These are phyloP conservation scores for Aurelia aurita complex sp. Pacific DNA, from an alignment of 30 jellyfish, hydroid and myxozoan species.

Conservation along the genomic window DNA sequence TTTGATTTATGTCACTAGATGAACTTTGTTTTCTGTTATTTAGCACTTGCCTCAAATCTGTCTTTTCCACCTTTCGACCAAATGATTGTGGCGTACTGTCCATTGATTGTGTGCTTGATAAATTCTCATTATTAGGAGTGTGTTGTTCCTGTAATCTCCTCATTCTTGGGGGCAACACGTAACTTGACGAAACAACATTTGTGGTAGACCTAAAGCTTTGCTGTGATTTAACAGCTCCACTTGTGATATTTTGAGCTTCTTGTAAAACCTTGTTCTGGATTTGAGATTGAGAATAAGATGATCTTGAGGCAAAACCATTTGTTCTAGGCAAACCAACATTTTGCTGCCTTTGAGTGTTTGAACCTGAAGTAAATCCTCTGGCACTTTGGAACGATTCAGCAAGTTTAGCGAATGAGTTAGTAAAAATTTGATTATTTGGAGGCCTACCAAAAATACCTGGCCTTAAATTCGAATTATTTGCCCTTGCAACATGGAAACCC, in stretches of 20 bases:
- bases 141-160: conserved; percentile 5
- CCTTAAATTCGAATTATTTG: neutral
- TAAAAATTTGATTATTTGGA: neutral
- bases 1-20: neutral
- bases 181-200: neutral
- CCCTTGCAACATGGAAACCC: neutral
- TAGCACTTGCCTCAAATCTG: neutral
- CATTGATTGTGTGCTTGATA: neutral
- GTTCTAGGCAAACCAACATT: neutral
- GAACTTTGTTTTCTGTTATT: neutral
- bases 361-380: too few species aligned
- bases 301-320: neutral
- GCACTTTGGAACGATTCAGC: too few species aligned
- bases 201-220: neutral
- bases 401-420: neutral
- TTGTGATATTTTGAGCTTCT: neutral
- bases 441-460: neutral
- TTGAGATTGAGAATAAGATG: neutral
- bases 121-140: neutral
- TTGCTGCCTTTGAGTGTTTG: neutral
- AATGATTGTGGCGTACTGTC: neutral
- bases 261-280: neutral
- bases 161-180: conserved; percentile 60
- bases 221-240: neutral
- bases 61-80: neutral